Percentiles rank a stretch among this genome's conserved stretches.
Conservation (phyloP, 2,888 invertebrate genomes). For the Diplazon laetatorius region DNA sequence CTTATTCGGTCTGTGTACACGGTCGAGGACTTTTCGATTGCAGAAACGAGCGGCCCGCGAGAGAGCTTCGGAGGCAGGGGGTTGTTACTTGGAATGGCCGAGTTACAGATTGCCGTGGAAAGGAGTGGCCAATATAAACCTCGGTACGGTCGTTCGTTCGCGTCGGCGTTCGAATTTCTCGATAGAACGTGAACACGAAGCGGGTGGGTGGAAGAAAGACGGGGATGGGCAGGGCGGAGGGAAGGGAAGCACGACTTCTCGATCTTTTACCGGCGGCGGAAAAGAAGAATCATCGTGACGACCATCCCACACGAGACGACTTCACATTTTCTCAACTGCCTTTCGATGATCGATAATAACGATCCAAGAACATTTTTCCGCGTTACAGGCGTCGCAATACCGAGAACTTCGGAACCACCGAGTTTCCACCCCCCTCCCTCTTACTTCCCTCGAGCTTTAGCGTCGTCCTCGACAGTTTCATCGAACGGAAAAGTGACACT, state of each 20-base stretch:
- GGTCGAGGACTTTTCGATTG: constrained; percentile 40
- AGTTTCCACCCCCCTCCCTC: too few relatives aligned
- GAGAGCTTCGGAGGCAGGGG: constrained; percentile 42
- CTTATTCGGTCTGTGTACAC: constrained; percentile 33
- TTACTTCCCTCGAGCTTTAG: too few relatives aligned
- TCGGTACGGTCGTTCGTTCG: constrained; percentile 7
- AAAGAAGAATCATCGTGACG: constrained; percentile 35
- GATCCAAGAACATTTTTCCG: constrained; percentile 33
- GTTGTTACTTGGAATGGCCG: constrained; percentile 57
- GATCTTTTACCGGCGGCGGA: constrained; percentile 37
- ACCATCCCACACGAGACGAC: constrained; percentile 42
- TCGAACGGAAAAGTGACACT: neutral
- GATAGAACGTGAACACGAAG: constrained; percentile 31
- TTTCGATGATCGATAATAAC: constrained; percentile 26
- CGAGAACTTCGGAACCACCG: too few relatives aligned
- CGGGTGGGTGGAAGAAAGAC: too few relatives aligned
- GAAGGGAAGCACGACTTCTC: constrained; percentile 49
- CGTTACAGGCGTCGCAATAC: neutral
- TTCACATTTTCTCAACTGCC: constrained; percentile 53
- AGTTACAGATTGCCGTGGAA: constrained; percentile 58
- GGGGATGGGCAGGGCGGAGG: too few relatives aligned
- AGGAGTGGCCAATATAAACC: constrained; percentile 52
- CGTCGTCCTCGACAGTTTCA: too few relatives aligned
- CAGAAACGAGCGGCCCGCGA: constrained; percentile 35
- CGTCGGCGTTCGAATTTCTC: constrained; percentile 14